A percentile compares a stretch with the other conserved stretches of the same genome.
Conservation (phyloP, 1,140 invertebrate species). For the Halesus radiatus region DNA sequence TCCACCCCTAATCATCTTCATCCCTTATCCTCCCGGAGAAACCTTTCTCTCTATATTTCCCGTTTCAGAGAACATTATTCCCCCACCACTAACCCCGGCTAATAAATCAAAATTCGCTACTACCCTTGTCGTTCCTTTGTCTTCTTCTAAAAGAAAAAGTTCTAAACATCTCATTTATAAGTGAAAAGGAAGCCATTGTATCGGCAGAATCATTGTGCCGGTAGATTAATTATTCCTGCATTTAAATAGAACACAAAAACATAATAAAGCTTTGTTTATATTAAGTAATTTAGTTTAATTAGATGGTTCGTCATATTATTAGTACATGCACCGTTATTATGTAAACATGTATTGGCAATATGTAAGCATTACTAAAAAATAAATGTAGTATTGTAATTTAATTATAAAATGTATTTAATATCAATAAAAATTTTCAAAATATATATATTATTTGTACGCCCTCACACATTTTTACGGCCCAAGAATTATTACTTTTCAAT, state of each 20-base stretch:
- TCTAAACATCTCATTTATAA: conserved; percentile 36
- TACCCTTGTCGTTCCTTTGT: conserved; percentile 25
- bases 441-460: no score
- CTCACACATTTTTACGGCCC: no score
- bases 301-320: no score
- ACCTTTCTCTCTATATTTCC: conserved; percentile 19
- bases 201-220: conserved; percentile 1
- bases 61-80: conserved; percentile 26
- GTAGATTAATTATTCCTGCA: conserved; percentile 22
- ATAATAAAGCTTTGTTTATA: no score
- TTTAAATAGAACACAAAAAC: not conserved
- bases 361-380: no score
- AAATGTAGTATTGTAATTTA: no score
- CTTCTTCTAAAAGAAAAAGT: conserved; percentile 33
- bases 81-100: not conserved
- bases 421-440: no score
- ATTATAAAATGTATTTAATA: no score
- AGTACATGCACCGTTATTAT: no score
- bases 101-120: conserved; percentile 39
- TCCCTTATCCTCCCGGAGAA: conserved; percentile 1
- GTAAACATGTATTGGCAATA: no score
- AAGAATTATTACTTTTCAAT: no score
- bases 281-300: no score
- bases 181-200: conserved; percentile 1
- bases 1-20: conserved; percentile 13